These are phyloP conservation scores for Manis pentadactyla DNA, from an alignment of 2,797 vertebrate species.

Conservation along the genomic window DNA sequence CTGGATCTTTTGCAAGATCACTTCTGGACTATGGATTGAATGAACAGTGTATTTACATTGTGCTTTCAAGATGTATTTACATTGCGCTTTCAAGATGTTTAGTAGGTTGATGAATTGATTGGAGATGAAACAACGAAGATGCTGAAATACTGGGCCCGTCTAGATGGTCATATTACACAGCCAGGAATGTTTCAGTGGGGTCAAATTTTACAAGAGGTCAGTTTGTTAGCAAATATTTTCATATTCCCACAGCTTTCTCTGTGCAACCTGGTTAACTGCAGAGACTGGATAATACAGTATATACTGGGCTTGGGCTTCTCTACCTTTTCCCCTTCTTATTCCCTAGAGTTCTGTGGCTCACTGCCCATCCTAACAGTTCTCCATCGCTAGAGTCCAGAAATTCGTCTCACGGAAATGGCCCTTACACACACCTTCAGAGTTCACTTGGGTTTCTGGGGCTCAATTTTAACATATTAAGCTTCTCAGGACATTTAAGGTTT, in stretches of 20 bases:
- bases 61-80: background rate
- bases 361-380: background rate
- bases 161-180: background rate
- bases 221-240: background rate
- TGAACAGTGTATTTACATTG: background rate
- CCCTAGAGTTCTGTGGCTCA: background rate
- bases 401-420: background rate
- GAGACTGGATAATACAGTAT: background rate
- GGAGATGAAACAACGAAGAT: background rate
- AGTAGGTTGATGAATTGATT: background rate
- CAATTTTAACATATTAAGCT: constrained; percentile 59
- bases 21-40: background rate
- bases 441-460: background rate
- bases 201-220: background rate
- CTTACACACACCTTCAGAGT: background rate
- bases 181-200: background rate
- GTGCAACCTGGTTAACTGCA: background rate
- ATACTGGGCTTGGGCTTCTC: background rate
- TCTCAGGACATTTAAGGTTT: constrained; percentile 62
- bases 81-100: background rate
- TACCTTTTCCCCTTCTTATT: background rate
- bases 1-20: background rate
- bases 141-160: background rate
- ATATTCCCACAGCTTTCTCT: background rate
- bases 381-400: background rate